These are phyloP conservation scores for Trachelus tabidus DNA, from an alignment of 2,888 invertebrate genomes.

Conservation along the genomic window DNA sequence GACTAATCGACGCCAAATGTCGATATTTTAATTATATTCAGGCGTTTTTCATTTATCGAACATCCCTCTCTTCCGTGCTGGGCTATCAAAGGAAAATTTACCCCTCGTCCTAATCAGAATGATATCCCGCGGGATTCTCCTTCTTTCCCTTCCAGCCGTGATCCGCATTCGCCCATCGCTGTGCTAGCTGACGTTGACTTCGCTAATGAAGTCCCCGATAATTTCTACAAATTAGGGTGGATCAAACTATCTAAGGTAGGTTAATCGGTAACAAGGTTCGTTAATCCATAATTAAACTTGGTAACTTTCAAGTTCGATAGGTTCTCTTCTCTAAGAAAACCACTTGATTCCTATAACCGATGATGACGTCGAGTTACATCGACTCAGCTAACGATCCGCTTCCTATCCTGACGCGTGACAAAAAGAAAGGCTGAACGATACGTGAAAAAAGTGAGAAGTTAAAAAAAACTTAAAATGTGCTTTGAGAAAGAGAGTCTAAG, in stretches of 20 bases:
- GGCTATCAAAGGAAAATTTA: background rate
- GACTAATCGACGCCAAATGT: background rate
- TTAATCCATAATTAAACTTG: no score
- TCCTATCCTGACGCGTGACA: background rate
- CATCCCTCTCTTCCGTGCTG: background rate
- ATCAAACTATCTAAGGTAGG: background rate
- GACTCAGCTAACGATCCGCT: background rate
- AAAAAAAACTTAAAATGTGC: background rate
- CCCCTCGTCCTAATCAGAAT: background rate
- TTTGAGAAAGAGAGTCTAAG: background rate
- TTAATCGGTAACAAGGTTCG: background rate
- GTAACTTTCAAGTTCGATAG: background rate
- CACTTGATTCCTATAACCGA: background rate
- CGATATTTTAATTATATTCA: background rate
- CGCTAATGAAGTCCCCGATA: background rate
- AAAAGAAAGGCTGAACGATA: background rate
- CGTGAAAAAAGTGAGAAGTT: background rate
- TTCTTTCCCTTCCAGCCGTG: background rate
- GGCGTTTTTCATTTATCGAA: background rate
- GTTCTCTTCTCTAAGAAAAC: background rate
- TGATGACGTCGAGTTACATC: background rate
- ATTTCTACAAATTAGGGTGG: background rate
- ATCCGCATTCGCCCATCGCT: background rate
- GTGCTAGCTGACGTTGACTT: background rate
- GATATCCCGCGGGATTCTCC: background rate